Base-by-base conservation (phyloP, 1,140 invertebrate species). In the Pogonognathellus flavescens region DNA sequence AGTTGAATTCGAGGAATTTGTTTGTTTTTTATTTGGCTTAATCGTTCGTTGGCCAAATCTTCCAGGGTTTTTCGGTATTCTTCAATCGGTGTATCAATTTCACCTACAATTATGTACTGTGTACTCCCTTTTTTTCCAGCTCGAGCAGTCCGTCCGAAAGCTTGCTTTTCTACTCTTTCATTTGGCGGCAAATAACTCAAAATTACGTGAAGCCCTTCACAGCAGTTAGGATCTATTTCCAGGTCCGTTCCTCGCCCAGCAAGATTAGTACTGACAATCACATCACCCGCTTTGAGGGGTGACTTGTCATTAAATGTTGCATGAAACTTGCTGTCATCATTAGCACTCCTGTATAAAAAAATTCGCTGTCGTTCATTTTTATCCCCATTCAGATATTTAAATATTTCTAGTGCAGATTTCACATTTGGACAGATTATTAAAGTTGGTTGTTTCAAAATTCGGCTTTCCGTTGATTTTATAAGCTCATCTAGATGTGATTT, bases 221-320 rank as follows among this genome's bases (percentile, higher is more conserved):
- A 85, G 31, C 91, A 84, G 10, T 89, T 87, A 16, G 88, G 16
- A 59, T 16, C 87, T 2, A 90, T 87, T 80, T 90, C 89, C n/a
- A 91, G 90, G 72, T 91, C 90, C 0, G 91, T 91, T 11, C 91
- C 91, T 80, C 91, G 86, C 70, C 91, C 91, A 6, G 91, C 90
- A 11, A 91, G 84, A 81, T 91, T 91, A 14, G 91, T 91, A 18
- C 91, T 90, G 22, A 91, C 89, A 18, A 91, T 90, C 13, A 91
- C 62, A 1, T 70, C 41, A 10, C 85, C 86, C 0, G 57, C 57
- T 18, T 16, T n/a, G n/a, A n/a, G n/a, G n/a, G n/a, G n/a, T n/a
- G n/a, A n/a, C n/a, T n/a, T n/a, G n/a, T n/a, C n/a, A n/a, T n/a
- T n/a, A n/a, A n/a, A n/a, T n/a, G n/a, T n/a, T n/a, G n/a, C n/a